Evolutionary conservation across 2,888 invertebrate species (phyloP), one percentile per base, ranked within the genome.

Genomic region (Polia nebulosa): DNA sequence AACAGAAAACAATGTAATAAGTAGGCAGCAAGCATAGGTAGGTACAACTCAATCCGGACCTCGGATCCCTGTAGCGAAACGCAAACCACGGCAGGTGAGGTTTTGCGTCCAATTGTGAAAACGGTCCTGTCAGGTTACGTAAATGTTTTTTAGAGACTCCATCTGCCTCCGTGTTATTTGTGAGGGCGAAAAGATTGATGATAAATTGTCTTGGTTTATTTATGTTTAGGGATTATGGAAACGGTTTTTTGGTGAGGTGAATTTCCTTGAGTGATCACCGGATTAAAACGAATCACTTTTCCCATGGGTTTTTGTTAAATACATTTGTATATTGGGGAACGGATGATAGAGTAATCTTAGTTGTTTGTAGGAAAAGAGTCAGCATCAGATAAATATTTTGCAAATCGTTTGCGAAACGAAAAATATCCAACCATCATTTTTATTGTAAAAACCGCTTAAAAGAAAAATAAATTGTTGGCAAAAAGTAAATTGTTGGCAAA

Each of bases 171-270:
- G n/a, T 47, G 29, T 56, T 64, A 56, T 73, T 76, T 66, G 57
- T 47, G 13, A 44, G 45, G n/a, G 39, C 27, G 61, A 49, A 44
- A 9, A 32, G 3, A 51, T 36, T 41, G 58, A 73, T 76, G 79
- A 76, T 76, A 73, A 78, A 76, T 78, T 53, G 44, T 73, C 58
- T 45, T 65, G 11, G 39, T 57, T 52, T 74, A 72, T 72, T 64
- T 64, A 51, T 49, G 39, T 45, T 34, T 15, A 20, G 52, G 20
- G 32, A 36, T 61, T 55, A 34, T 25, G 41, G 51, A 49, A 53
- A 58, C 11, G 9, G 20, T 58, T 75, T 71, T 61, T 75, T 32
- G n/a, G n/a, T 32, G 32, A 45, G 25, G 2, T 53, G 36, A 20
- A 39, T 59, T 58, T 64, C 36, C 22, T 59, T 63, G 34, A 55